Percentiles rank a stretch among this genome's conserved stretches.
Evolutionary conservation across 1,140 invertebrate species (phyloP).

Genomic region (Holcopasites calliopsidis): DNA sequence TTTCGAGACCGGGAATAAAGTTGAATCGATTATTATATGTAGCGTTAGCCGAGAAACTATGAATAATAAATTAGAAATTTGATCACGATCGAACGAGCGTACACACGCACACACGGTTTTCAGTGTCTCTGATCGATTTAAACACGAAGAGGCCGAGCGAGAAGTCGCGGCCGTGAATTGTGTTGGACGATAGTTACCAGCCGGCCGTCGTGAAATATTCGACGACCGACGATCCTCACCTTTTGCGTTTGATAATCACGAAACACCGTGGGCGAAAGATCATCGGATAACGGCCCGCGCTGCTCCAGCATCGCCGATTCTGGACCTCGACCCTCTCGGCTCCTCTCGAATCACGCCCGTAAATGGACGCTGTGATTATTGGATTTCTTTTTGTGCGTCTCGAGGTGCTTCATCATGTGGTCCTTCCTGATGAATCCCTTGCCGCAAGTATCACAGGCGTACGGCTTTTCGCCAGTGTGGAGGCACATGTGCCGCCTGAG

Average conservation of each 20-base stretch:
- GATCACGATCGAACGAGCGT: neutral
- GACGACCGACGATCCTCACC: slow-evolving; percentile 25
- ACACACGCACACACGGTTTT: neutral
- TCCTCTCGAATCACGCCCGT: slow-evolving; percentile 23
- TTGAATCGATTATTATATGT: neutral
- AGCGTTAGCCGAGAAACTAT: neutral
- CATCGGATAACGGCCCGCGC: neutral
- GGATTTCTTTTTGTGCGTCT: slow-evolving; percentile 86
- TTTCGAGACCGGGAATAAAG: neutral
- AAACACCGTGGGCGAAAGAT: neutral
- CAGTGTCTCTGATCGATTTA: slow-evolving; percentile 1
- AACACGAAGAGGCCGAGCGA: neutral
- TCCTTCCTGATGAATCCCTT: slow-evolving; percentile 97
- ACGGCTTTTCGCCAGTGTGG: slow-evolving; percentile 91
- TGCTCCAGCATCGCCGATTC: neutral
- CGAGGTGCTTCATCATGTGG: slow-evolving; percentile 95
- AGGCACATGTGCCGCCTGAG: slow-evolving; percentile 92
- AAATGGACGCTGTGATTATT: slow-evolving; percentile 36
- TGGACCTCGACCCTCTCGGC: neutral
- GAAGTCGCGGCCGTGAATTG: neutral
- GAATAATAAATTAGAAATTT: slow-evolving; percentile 28
- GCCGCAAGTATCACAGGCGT: slow-evolving; percentile 88
- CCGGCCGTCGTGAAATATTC: neutral
- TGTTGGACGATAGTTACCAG: neutral
- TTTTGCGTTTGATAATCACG: slow-evolving; percentile 11